A percentile compares a stretch with the other conserved stretches of the same genome.
Evolutionary conservation across 1,140 invertebrate genomes (phyloP).

Genomic region (Scaptomyza graminum): DNA sequence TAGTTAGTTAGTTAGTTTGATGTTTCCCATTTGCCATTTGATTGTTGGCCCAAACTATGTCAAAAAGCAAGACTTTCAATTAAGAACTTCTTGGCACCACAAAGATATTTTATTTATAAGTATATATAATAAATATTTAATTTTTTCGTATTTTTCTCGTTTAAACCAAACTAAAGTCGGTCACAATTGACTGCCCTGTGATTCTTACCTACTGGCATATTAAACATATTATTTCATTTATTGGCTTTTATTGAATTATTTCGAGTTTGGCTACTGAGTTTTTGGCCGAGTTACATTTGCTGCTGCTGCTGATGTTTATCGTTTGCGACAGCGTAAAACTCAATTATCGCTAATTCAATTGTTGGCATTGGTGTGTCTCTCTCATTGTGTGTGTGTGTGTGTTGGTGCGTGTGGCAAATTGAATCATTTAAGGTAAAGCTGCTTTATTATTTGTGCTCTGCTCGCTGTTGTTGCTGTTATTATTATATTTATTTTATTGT

Average conservation of each 20-base stretch:
- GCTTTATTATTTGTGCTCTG: conserved; percentile 44
- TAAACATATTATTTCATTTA: conserved; percentile 44
- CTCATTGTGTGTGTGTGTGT: conserved; percentile 6
- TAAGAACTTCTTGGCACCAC: too few relatives aligned
- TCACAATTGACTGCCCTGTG: background rate
- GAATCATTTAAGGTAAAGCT: conserved; percentile 57
- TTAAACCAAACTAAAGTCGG: background rate
- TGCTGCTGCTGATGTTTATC: conserved; percentile 33
- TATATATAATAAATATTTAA: too few relatives aligned
- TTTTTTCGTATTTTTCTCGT: too few relatives aligned
- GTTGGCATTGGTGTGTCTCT: background rate
- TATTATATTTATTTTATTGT: conserved; percentile 45
- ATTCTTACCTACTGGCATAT: conserved; percentile 12
- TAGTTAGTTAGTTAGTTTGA: conserved; percentile 19
- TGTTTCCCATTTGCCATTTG: conserved; percentile 6
- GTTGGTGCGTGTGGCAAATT: conserved; percentile 41
- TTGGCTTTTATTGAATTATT: conserved; percentile 46
- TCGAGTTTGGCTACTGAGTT: conserved; percentile 35
- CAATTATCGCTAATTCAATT: conserved; percentile 65
- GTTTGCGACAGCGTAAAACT: conserved; percentile 39
- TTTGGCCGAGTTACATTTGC: conserved; percentile 12
- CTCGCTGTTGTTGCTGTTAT: background rate
- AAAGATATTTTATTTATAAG: too few relatives aligned
- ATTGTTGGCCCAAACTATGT: conserved; percentile 17
- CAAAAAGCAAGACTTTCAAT: background rate